Evolutionary conservation across 92 coral and sea anemone species (phyloP), one percentile per base, ranked within the genome.

Genomic region (Epizoanthus fatuus): DNA sequence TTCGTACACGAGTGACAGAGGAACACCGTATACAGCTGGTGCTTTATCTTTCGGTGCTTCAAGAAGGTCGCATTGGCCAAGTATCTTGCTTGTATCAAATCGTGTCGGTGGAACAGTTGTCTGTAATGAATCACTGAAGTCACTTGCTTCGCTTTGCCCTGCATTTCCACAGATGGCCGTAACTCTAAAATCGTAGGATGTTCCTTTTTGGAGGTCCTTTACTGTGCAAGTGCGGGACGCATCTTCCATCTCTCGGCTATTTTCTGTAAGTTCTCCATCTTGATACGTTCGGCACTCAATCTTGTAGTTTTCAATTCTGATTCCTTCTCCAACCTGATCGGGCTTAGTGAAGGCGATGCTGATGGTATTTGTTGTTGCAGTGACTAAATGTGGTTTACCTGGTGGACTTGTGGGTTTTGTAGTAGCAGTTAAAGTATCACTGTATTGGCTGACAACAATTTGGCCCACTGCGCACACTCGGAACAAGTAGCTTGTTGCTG

Each of bases 131-230:
- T 84, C 39, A 51, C 88, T 84, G 47, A 22, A 68, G 62, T 65
- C 66, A 74, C 88, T 75, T 79, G 74, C 40, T 44, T 47, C 75
- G 81, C 88, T 84, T 52, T 84, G 83, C 63, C 64, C 82, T 45
- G 70, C 76, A 77, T 67, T 57, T 29, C 73, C 88, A 51, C 72
- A 84, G 72, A 73, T 84, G 47, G 88, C 88, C 32, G 83, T 84
- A 37, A 84, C 83, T 54, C 74, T 84, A 63, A 84, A 84, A n/a
- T 73, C 45, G 81, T 74, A 84, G 35, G 75, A 37, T 40, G 58
- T 67, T 63, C 72, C 80, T 72, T 37, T 72, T 63, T 84, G 63
- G 74, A 84, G 88, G 37, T 63, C 63, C 12, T 63, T 74, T 53
- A 74, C 65, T 20, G 88, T 74, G 42, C 32, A 84, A 16, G 53